Percentiles rank a stretch among this genome's conserved stretches.
Conservation (phyloP, 1,140 invertebrate genomes). For the Elymnias hypermnestra region DNA sequence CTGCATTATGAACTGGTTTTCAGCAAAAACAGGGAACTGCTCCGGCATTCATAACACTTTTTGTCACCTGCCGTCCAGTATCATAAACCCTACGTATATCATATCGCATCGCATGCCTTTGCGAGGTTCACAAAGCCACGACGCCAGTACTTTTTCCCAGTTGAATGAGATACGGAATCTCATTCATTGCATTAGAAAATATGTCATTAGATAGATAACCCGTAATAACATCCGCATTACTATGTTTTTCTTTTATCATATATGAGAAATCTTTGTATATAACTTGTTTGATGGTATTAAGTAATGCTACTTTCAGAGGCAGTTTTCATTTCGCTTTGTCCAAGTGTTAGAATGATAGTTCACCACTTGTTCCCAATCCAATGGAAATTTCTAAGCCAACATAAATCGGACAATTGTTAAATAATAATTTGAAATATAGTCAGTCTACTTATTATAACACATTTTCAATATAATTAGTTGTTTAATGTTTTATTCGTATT, state of each 20-base stretch:
- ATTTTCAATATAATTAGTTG: too few relatives aligned
- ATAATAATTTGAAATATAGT: too few relatives aligned
- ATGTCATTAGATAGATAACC: slow-evolving; percentile 9
- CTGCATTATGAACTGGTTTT: slow-evolving; percentile 39
- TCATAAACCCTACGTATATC: slow-evolving; percentile 23
- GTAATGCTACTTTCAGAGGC: too few relatives aligned
- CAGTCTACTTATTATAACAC: too few relatives aligned
- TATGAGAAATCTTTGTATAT: not conserved
- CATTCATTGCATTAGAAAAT: slow-evolving; percentile 32
- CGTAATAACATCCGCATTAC: slow-evolving; percentile 6
- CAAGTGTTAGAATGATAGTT: too few relatives aligned
- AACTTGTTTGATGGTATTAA: too few relatives aligned
- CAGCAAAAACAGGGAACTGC: slow-evolving; percentile 44
- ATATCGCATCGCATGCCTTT: slow-evolving; percentile 18
- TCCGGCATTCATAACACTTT: slow-evolving; percentile 56
- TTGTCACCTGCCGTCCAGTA: slow-evolving; percentile 42
- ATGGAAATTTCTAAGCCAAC: too few relatives aligned
- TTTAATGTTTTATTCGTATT: too few relatives aligned
- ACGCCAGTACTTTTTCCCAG: slow-evolving; percentile 23
- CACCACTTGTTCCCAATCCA: too few relatives aligned
- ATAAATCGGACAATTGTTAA: too few relatives aligned
- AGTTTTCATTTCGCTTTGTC: too few relatives aligned
- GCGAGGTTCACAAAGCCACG: slow-evolving; percentile 10
- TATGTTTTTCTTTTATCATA: slow-evolving; percentile 10
- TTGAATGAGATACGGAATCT: slow-evolving; percentile 27